A percentile compares a stretch with the other conserved stretches of the same genome.
Conservation (phyloP, 2,113 vertebrate species). For the Saccopteryx bilineata region DNA sequence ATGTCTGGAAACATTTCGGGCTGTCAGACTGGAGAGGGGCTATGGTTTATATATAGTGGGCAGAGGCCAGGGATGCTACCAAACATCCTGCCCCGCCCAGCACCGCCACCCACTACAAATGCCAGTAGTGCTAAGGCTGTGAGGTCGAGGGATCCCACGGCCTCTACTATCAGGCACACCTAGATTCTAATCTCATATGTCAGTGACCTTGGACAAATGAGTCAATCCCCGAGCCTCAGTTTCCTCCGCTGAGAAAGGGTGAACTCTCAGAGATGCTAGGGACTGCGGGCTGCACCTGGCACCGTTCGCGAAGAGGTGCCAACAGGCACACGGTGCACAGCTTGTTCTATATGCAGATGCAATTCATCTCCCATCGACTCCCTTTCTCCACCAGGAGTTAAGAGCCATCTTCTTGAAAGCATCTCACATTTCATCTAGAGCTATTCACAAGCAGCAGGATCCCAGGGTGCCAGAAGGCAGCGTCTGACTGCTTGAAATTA, state of each 20-base stretch:
- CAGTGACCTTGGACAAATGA: neutral
- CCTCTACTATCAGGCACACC: neutral
- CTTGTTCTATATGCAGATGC: slow-evolving; percentile 54
- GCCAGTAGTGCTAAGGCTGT: neutral
- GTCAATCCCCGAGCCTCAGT: slow-evolving; percentile 1
- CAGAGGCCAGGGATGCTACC: neutral
- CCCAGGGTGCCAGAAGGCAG: slow-evolving; percentile 80
- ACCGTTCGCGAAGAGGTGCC: neutral
- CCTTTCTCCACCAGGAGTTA: slow-evolving; percentile 75
- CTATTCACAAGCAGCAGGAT: slow-evolving; percentile 74
- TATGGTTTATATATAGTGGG: neutral
- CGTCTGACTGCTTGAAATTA: slow-evolving; percentile 83
- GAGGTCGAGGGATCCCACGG: neutral
- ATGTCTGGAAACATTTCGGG: neutral
- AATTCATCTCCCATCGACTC: slow-evolving; percentile 64
- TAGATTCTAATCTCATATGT: neutral
- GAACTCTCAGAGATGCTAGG: neutral
- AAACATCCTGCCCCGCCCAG: neutral
- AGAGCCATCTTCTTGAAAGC: slow-evolving; percentile 78
- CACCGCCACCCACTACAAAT: no score
- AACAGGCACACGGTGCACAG: neutral
- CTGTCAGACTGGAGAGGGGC: neutral
- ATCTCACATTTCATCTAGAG: slow-evolving; percentile 81
- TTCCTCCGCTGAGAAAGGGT: slow-evolving; percentile 49
- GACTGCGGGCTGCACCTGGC: slow-evolving; percentile 5